Evolutionary conservation across 2,888 invertebrate genomes (phyloP), one percentile per base, ranked within the genome.

Genomic region (Tipula confusa): DNA sequence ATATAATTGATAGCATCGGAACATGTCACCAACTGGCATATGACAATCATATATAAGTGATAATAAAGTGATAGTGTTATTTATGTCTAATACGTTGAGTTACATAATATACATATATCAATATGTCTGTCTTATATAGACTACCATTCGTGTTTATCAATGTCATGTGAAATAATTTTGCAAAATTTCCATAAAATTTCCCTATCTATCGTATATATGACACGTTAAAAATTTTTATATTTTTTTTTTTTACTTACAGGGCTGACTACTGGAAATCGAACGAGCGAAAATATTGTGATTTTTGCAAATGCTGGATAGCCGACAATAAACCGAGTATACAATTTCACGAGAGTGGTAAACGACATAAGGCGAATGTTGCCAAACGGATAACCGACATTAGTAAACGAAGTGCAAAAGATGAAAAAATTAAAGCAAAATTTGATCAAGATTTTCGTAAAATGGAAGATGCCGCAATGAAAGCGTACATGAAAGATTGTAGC

Each of bases 261-360:
- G 94, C 97, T 1, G 97, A 97, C 86, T 97, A 96, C 88, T 99
- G 99, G 99, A 97, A 97, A 89, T 98, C 98, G 29, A 95, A 97
- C 87, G 96, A 96, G 0, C 93, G 96, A 85, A 98, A 98, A 89
- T 98, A 94, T 89, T 99, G 99, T 88, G 98, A 98, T 86, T 97
- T 97, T 90, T 99, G 99, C 90, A 98, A 98, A 90, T 98, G 98
- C 88, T 99, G 98, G 98, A 95, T 98, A 87, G 96, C 98, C 83
- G 98, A 98, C 89, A 99, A 99, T 88, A 97, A 97, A 92, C 96
- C 97, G 83, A 98, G 98, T 87, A 93, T 97, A 87, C 95, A 97
- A 85, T 98, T 97, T 88, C 98, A 98, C 88, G 98, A 98, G 90
- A 95, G 94, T 90, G 98, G 98, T 5, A 95, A 96, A 88, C 91